These are phyloP conservation scores for Siniperca undulata DNA, from an alignment of 2,797 vertebrate genomes.

Conservation along the genomic window DNA sequence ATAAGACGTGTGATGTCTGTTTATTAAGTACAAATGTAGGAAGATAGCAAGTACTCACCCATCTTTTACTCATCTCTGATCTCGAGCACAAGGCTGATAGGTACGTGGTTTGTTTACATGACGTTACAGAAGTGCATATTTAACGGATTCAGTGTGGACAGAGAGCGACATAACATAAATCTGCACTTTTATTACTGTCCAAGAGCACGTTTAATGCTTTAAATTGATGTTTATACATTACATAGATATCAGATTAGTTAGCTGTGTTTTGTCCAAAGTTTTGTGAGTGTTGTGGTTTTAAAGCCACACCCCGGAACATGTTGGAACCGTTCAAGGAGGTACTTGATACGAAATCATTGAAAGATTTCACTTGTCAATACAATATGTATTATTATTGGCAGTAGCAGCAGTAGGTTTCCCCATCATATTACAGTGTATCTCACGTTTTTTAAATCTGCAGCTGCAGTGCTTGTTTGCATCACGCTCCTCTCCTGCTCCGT, in stretches of 20 bases:
- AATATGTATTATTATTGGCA: not conserved
- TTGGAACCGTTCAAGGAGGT: not conserved
- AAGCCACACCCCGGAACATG: not conserved
- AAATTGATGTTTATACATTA: not conserved
- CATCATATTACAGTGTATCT: not conserved
- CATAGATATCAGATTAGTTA: not conserved
- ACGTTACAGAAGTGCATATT: too few species aligned
- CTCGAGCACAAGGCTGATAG: too few species aligned
- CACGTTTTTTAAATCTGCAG: not conserved
- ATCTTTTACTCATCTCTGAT: too few species aligned
- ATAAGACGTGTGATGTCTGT: too few species aligned
- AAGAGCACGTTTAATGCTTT: not conserved
- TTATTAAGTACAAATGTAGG: too few species aligned
- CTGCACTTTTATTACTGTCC: too few species aligned
- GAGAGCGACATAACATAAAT: not conserved
- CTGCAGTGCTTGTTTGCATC: conserved; percentile 3
- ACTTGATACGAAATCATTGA: not conserved
- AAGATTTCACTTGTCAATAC: not conserved
- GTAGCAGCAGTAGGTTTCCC: not conserved
- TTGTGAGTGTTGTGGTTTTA: not conserved
- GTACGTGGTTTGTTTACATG: too few species aligned
- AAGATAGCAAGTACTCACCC: too few species aligned
- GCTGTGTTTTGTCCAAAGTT: not conserved
- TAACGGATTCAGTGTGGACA: too few species aligned
- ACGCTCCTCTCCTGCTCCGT: not conserved